phyloP scores from a whole-genome alignment of 2,113 vertebrate species.

The Glaucomys volans region DNA sequence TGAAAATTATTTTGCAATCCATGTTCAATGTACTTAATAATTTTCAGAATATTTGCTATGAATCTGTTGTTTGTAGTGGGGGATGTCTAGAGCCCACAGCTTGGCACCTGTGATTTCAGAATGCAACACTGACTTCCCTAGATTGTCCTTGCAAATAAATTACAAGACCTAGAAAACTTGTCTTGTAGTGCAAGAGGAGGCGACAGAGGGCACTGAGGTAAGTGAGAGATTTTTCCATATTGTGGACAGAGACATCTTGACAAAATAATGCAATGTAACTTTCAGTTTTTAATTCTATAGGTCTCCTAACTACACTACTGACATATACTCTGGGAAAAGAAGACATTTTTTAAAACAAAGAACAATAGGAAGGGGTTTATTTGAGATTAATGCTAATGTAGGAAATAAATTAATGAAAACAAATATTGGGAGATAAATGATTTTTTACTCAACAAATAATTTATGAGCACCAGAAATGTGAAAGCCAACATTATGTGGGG shows the following conservation, averaged over 20 bases:
- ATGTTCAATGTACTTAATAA: background rate
- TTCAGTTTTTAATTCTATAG: background rate
- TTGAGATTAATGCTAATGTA: background rate
- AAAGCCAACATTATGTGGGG: background rate
- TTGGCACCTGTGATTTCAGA: background rate
- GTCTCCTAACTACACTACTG: background rate
- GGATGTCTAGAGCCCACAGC: fast-evolving
- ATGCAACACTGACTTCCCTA: fast-evolving
- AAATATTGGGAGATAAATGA: background rate
- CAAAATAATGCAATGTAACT: background rate
- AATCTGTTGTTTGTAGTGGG: background rate
- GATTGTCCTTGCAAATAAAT: background rate
- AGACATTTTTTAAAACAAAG: no score
- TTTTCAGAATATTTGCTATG: background rate
- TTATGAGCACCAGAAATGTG: background rate
- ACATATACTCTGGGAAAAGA: background rate
- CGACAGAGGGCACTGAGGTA: background rate
- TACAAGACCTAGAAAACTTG: background rate
- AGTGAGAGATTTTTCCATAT: background rate
- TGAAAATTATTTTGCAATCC: background rate
- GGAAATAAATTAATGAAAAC: background rate
- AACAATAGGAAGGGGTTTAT: background rate
- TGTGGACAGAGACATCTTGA: background rate
- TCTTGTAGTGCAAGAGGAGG: background rate
- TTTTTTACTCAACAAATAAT: background rate